Conservation (phyloP, 2,113 vertebrate species). For the Cyphomyrus discorhynchus region DNA sequence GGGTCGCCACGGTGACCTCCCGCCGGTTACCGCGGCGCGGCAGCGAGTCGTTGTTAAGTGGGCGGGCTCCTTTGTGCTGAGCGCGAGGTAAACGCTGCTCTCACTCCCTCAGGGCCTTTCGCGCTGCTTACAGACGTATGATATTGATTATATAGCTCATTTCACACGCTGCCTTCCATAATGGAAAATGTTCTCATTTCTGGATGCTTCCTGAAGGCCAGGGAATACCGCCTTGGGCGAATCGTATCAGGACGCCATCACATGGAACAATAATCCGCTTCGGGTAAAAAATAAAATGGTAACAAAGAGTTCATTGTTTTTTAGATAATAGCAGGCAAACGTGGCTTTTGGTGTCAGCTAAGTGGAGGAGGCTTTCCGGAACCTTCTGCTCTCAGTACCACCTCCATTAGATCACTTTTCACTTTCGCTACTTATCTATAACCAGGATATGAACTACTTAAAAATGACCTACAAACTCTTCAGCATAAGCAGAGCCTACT, state of each 20-base stretch:
- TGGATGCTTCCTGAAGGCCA: conserved; percentile 66
- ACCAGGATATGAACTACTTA: not conserved
- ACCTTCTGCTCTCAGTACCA: not conserved
- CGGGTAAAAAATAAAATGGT: not conserved
- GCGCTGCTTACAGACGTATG: conserved; percentile 78
- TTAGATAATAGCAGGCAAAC: not conserved
- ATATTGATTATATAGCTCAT: conserved; percentile 94
- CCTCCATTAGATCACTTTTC: not conserved
- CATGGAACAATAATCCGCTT: conserved; percentile 42
- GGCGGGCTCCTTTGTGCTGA: conserved; percentile 43
- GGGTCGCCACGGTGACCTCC: conserved; percentile 45
- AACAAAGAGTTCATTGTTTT: conserved; percentile 22
- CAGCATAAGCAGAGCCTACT: not conserved
- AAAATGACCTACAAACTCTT: not conserved
- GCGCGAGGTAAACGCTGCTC: conserved; percentile 56
- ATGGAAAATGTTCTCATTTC: conserved; percentile 84
- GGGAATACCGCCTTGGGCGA: conserved; percentile 53
- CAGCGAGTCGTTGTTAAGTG: not conserved
- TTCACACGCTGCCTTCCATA: conserved; percentile 86
- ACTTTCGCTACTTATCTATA: not conserved
- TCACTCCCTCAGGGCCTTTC: conserved; percentile 60
- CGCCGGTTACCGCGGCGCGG: conserved; percentile 40
- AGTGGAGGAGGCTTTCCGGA: not conserved
- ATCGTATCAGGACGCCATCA: conserved; percentile 54
- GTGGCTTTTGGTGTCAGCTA: not conserved